Percentiles rank a stretch among this genome's conserved stretches.
Conservation (phyloP, 2,888 invertebrate species). For the Troilus luridus region DNA sequence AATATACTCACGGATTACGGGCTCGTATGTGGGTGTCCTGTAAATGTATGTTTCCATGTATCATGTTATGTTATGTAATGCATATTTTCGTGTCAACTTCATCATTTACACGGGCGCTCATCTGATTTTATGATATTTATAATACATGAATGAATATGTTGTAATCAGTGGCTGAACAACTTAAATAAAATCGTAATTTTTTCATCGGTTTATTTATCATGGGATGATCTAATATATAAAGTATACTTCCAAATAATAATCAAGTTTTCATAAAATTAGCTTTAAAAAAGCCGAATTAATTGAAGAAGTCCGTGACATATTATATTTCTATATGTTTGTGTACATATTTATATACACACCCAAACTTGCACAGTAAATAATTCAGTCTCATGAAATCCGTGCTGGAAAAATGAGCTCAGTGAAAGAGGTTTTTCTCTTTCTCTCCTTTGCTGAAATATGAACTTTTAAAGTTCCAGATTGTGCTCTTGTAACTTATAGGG, state of each 20-base stretch:
- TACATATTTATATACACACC: too few species aligned
- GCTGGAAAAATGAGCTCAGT: constrained; percentile 8
- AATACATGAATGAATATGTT: neutral
- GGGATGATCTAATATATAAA: too few species aligned
- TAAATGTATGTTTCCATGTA: neutral
- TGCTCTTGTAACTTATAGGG: neutral
- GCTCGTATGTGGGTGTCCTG: neutral
- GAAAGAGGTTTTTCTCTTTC: constrained; percentile 22
- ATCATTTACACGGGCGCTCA: neutral
- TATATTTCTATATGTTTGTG: too few species aligned
- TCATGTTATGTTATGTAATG: neutral
- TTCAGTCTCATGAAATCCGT: neutral
- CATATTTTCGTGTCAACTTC: neutral
- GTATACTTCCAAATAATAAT: too few species aligned
- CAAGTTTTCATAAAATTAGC: too few species aligned
- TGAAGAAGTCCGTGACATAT: too few species aligned
- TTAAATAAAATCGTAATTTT: neutral
- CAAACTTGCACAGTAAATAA: too few species aligned
- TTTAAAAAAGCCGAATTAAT: too few species aligned
- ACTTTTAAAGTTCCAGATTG: neutral
- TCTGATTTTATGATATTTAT: neutral
- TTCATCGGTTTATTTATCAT: too few species aligned
- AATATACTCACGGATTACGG: neutral
- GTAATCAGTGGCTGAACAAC: neutral
- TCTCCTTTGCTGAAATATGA: neutral